Conservation (phyloP, 2,113 vertebrate species). For the Leptosomus discolor region DNA sequence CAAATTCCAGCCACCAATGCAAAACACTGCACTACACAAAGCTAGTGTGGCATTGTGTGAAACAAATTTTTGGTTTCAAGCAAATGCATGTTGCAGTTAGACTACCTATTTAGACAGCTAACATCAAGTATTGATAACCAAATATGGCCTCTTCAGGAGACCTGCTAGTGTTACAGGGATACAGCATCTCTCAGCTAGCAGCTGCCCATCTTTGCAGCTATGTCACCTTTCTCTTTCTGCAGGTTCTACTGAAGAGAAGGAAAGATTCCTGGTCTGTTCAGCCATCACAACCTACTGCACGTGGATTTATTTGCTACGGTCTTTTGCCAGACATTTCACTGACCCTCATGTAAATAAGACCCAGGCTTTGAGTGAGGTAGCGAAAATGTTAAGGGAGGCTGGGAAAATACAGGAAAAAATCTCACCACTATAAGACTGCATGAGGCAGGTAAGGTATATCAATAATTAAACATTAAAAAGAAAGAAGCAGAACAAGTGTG, state of each 20-base stretch:
- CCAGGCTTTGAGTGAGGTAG: not conserved
- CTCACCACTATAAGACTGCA: not conserved
- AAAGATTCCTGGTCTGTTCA: not conserved
- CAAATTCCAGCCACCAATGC: not conserved
- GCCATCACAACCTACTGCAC: not conserved
- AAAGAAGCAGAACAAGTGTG: not conserved
- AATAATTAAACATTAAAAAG: constrained; percentile 49
- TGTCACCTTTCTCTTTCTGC: not conserved
- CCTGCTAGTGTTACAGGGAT: not conserved
- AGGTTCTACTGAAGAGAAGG: not conserved
- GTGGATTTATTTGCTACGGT: not conserved
- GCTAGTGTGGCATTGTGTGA: not conserved
- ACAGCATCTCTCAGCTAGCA: rapidly evolving
- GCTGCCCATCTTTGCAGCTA: not conserved
- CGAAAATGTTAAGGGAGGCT: not conserved
- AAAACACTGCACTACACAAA: not conserved
- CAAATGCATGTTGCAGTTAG: not conserved
- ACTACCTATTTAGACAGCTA: not conserved
- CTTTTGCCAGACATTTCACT: not conserved
- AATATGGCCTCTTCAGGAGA: not conserved
- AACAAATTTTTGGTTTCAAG: not conserved
- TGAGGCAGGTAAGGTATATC: not conserved
- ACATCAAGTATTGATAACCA: not conserved
- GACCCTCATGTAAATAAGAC: not conserved
- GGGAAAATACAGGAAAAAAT: not conserved